phyloP scores from a whole-genome alignment of 2,888 invertebrate species.

The Callyntrura sp. region DNA sequence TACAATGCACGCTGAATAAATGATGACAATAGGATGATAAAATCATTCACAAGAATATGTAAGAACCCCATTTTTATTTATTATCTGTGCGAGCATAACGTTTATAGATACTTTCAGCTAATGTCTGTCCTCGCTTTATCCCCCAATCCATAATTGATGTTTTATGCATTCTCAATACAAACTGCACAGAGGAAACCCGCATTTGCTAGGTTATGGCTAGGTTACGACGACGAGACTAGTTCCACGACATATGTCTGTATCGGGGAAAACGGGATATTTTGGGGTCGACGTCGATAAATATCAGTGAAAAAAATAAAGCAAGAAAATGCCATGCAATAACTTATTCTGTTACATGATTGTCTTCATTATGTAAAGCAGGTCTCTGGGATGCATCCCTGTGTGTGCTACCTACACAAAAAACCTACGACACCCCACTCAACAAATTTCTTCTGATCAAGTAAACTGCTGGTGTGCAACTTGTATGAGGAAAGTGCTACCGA shows the following conservation, averaged over 20 bases:
- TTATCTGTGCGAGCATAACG: background rate
- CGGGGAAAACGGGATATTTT: background rate
- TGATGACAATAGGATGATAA: background rate
- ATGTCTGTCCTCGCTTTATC: background rate
- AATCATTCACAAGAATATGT: background rate
- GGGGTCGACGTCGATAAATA: background rate
- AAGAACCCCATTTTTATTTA: constrained; percentile 6
- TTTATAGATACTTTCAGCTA: background rate
- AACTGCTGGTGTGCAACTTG: no score
- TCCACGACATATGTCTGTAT: no score
- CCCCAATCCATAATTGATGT: background rate
- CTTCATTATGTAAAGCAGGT: background rate
- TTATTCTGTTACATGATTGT: no score
- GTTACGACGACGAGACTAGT: no score
- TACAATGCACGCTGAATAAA: background rate
- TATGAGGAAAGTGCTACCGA: no score
- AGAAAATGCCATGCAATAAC: no score
- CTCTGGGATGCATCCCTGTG: background rate
- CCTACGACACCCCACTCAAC: no score
- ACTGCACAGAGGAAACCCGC: background rate
- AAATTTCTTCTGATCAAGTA: no score
- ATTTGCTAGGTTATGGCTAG: background rate
- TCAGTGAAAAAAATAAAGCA: background rate
- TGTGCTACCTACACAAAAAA: no score
- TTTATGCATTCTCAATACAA: background rate